Conservation (phyloP, 1,140 invertebrate genomes). For the Pogonus chalceus region DNA sequence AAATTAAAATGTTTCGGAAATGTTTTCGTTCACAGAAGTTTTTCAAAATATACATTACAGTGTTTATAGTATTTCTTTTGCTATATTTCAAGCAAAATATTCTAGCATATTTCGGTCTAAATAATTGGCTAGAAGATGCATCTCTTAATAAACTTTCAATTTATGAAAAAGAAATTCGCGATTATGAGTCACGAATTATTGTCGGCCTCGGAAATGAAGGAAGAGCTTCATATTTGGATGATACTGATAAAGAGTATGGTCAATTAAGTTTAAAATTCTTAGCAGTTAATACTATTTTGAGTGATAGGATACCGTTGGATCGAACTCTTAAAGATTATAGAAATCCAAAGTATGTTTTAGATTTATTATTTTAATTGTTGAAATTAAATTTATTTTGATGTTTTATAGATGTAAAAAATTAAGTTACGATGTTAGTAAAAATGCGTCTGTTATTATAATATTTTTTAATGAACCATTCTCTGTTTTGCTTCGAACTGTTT, state of each 20-base stretch:
- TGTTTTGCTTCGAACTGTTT: constrained; percentile 71
- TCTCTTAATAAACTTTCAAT: neutral
- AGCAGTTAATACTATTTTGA: constrained; percentile 72
- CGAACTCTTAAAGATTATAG: constrained; percentile 40
- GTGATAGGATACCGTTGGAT: constrained; percentile 69
- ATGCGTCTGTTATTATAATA: constrained; percentile 66
- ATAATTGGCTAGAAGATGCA: neutral
- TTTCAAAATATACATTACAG: too few relatives aligned
- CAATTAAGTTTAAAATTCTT: constrained; percentile 61
- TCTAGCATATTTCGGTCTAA: too few relatives aligned
- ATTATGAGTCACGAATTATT: constrained; percentile 41
- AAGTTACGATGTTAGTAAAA: constrained; percentile 44
- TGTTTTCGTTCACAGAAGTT: too few relatives aligned
- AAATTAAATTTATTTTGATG: neutral
- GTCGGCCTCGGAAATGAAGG: constrained; percentile 54
- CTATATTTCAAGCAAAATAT: too few relatives aligned
- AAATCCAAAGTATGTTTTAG: constrained; percentile 23
- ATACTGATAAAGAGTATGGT: constrained; percentile 41
- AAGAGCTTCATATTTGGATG: constrained; percentile 45
- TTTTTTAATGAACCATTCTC: constrained; percentile 87
- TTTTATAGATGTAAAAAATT: constrained; percentile 43
- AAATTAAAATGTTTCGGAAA: too few relatives aligned
- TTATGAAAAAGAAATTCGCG: constrained; percentile 28
- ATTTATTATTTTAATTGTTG: neutral
- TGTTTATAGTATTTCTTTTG: too few relatives aligned